These are phyloP conservation scores for Halictus rubicundus DNA, from an alignment of 1,140 invertebrate genomes.

Conservation along the genomic window DNA sequence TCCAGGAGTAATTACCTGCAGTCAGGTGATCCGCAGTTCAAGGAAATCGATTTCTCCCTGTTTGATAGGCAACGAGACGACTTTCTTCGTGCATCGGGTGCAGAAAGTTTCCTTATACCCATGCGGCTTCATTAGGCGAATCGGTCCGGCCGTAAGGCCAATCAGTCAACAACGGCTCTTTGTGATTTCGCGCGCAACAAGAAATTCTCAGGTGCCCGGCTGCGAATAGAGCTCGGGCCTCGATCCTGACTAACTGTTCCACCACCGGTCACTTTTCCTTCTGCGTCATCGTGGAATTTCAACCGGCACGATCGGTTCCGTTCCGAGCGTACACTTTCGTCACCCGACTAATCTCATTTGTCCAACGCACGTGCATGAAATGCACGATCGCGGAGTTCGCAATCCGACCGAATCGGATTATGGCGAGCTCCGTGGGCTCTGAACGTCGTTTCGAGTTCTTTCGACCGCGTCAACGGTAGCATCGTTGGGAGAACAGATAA, in stretches of 20 bases:
- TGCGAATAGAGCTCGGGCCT: conserved; percentile 3
- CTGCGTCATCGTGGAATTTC: conserved; percentile 64
- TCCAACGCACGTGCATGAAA: conserved; percentile 59
- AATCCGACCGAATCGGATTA: conserved; percentile 14
- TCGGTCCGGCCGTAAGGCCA: conserved; percentile 22
- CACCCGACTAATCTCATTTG: conserved; percentile 61
- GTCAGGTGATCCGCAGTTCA: not conserved
- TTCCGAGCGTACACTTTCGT: conserved; percentile 59
- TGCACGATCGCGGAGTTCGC: conserved; percentile 48
- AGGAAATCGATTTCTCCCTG: not conserved
- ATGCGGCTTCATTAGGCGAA: conserved; percentile 44
- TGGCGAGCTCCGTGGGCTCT: not conserved
- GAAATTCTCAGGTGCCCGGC: conserved; percentile 53
- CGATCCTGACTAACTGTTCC: conserved; percentile 42
- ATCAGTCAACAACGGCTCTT: conserved; percentile 12
- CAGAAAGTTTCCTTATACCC: conserved; percentile 28
- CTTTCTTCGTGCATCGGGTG: not conserved
- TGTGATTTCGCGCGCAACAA: conserved; percentile 21
- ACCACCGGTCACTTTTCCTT: conserved; percentile 49
- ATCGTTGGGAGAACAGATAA: no score
- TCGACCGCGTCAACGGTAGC: no score
- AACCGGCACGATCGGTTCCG: conserved; percentile 52
- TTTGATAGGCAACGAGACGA: not conserved
- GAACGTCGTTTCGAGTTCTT: not conserved
- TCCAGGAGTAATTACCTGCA: no score